phyloP scores from a whole-genome alignment of 2,113 vertebrate species.

The Corythornis vintsioides region DNA sequence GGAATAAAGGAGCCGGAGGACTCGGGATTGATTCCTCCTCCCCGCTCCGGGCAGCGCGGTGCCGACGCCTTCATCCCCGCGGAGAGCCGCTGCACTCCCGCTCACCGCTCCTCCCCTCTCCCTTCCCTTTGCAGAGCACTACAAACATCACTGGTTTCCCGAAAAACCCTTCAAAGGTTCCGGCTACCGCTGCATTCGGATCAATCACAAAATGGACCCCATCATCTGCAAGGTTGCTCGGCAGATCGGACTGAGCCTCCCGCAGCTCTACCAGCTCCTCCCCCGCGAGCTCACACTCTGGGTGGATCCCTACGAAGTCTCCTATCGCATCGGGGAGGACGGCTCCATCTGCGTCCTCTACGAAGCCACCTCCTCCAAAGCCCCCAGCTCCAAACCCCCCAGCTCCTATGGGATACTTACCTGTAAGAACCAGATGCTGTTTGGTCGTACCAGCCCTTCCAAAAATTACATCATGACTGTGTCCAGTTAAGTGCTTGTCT shows the following conservation, averaged over 20 bases:
- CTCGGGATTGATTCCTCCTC: neutral
- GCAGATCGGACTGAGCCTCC: slow-evolving; percentile 78
- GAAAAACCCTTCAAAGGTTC: slow-evolving; percentile 87
- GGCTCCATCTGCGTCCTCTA: slow-evolving; percentile 89
- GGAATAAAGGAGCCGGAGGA: neutral
- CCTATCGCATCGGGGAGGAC: slow-evolving; percentile 87
- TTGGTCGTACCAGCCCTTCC: slow-evolving; percentile 78
- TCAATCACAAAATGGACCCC: slow-evolving; percentile 89
- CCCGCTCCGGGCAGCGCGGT: neutral
- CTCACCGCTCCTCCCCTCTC: neutral
- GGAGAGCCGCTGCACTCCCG: neutral
- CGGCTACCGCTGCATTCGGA: slow-evolving; percentile 88
- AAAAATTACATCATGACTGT: slow-evolving; percentile 87
- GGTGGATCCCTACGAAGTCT: slow-evolving; percentile 89
- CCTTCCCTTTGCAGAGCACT: slow-evolving; percentile 77
- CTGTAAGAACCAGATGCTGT: slow-evolving; percentile 83
- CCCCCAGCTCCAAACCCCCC: neutral
- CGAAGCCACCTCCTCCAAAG: slow-evolving; percentile 25
- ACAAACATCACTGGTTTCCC: slow-evolving; percentile 87
- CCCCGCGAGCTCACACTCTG: slow-evolving; percentile 88
- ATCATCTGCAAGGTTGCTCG: slow-evolving; percentile 81
- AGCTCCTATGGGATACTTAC: slow-evolving; percentile 72
- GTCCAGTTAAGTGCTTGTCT: slow-evolving; percentile 75
- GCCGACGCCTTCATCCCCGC: neutral
- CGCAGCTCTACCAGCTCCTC: slow-evolving; percentile 79